Percentiles rank a stretch among this genome's conserved stretches.
These are phyloP conservation scores for Anagrus nilaparvatae DNA, from an alignment of 1,140 invertebrate genomes.

Conservation along the genomic window DNA sequence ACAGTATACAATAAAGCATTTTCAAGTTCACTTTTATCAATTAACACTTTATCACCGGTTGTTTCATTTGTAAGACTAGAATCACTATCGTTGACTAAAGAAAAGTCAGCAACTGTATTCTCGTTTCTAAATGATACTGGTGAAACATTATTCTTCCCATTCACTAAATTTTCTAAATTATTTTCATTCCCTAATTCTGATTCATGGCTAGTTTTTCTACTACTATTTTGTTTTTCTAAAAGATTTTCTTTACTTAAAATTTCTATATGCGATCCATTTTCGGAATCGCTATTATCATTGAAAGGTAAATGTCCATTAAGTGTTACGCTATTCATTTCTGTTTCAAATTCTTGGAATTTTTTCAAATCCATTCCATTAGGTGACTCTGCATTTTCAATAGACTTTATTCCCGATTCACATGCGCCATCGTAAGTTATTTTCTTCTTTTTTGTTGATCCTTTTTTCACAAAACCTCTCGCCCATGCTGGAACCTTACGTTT, in stretches of 20 bases:
- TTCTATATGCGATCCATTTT: slow-evolving; percentile 11
- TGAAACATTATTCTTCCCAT: slow-evolving; percentile 22
- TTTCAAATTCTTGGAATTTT: slow-evolving; percentile 39
- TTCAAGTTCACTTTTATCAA: slow-evolving; percentile 51
- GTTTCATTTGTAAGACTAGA: slow-evolving; percentile 22
- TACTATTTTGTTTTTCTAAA: background rate
- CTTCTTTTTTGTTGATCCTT: slow-evolving; percentile 32
- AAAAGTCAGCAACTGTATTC: slow-evolving; percentile 30
- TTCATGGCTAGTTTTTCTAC: background rate
- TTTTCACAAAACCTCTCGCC: slow-evolving; percentile 39
- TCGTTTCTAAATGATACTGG: slow-evolving; percentile 23
- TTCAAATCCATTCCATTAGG: slow-evolving; percentile 30
- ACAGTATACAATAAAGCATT: slow-evolving; percentile 46
- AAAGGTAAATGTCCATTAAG: slow-evolving; percentile 31
- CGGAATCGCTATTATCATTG: slow-evolving; percentile 25
- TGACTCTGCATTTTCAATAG: slow-evolving; percentile 17
- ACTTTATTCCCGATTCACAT: slow-evolving; percentile 11
- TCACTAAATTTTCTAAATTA: slow-evolving; percentile 19
- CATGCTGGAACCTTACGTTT: slow-evolving; percentile 36
- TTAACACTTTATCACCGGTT: slow-evolving; percentile 44
- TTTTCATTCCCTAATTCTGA: background rate
- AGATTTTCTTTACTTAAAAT: slow-evolving; percentile 8
- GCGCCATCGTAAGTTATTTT: slow-evolving; percentile 34
- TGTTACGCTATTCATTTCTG: slow-evolving; percentile 27
- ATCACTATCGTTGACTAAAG: slow-evolving; percentile 32